Percentiles rank a stretch among this genome's conserved stretches.
Evolutionary conservation across 2,888 invertebrate genomes (phyloP).

Genomic region (Hirtodrosophila histrioides): DNA sequence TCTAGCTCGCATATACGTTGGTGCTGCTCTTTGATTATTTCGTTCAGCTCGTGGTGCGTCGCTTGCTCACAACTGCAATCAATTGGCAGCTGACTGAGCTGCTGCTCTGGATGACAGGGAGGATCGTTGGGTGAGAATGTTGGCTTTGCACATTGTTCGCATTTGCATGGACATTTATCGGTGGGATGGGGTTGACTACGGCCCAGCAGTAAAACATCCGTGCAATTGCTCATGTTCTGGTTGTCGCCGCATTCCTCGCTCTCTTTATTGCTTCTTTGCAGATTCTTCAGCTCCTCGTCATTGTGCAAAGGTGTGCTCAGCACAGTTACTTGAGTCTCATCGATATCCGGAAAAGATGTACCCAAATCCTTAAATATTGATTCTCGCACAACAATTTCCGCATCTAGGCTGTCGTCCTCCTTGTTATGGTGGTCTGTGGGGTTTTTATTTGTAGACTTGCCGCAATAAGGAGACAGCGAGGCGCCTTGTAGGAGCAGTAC

Average conservation of each 20-base stretch:
- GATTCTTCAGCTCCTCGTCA: constrained; percentile 19
- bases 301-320: constrained; percentile 37
- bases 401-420: constrained; percentile 27
- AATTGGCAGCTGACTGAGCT: constrained; percentile 13
- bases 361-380: constrained; percentile 47
- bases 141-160: constrained; percentile 33
- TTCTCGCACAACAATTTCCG: constrained; percentile 58
- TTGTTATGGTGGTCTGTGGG: not conserved
- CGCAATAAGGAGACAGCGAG: constrained; percentile 33
- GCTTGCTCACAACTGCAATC: constrained; percentile 25
- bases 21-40: constrained; percentile 48
- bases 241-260: constrained; percentile 25
- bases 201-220: constrained; percentile 62
- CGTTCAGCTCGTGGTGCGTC: constrained; percentile 30
- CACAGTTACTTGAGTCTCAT: constrained; percentile 50
- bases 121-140: not conserved
- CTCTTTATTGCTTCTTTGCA: not conserved
- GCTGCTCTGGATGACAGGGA: constrained; percentile 5
- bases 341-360: constrained; percentile 46
- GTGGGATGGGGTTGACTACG: constrained; percentile 25
- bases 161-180: constrained; percentile 41
- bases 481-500: constrained; percentile 60
- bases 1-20: constrained; percentile 57
- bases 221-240: constrained; percentile 16
- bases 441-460: not conserved